These are phyloP conservation scores for Cryptotis parvus DNA, from an alignment of 2,113 vertebrate genomes.

Conservation along the genomic window DNA sequence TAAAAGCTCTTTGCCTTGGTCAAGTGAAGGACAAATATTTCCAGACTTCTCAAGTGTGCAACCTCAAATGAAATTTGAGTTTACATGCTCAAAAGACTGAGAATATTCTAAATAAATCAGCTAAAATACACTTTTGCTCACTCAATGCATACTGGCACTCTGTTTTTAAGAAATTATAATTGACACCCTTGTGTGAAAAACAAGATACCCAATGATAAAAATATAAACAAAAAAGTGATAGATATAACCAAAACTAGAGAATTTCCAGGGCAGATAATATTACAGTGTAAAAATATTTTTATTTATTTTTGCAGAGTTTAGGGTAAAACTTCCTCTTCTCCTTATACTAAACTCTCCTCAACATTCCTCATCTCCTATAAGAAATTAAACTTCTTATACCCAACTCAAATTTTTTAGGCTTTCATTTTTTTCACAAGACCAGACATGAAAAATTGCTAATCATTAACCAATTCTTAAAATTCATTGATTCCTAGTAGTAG, in stretches of 20 bases:
- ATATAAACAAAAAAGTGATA: background rate
- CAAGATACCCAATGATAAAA: background rate
- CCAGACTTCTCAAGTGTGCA: background rate
- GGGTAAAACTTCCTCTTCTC: background rate
- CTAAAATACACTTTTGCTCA: background rate
- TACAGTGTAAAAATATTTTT: background rate
- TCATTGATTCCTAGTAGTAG: background rate
- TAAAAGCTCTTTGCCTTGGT: background rate
- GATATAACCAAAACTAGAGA: background rate
- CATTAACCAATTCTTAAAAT: background rate
- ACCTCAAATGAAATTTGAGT: conserved; percentile 43
- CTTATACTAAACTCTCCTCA: background rate
- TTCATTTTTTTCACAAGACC: background rate
- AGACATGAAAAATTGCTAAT: background rate
- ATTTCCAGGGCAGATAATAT: background rate
- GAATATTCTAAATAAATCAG: conserved; percentile 1
- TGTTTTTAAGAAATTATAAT: background rate
- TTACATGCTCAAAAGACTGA: conserved; percentile 47
- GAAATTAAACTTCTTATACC: conserved; percentile 61
- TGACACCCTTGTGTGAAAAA: background rate
- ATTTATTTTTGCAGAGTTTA: background rate
- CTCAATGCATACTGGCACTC: background rate
- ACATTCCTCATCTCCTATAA: background rate
- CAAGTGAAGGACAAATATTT: background rate
- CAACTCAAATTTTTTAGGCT: conserved; percentile 57